Base-by-base conservation (phyloP, 2,113 vertebrate species). In the Paratilapia polleni region DNA sequence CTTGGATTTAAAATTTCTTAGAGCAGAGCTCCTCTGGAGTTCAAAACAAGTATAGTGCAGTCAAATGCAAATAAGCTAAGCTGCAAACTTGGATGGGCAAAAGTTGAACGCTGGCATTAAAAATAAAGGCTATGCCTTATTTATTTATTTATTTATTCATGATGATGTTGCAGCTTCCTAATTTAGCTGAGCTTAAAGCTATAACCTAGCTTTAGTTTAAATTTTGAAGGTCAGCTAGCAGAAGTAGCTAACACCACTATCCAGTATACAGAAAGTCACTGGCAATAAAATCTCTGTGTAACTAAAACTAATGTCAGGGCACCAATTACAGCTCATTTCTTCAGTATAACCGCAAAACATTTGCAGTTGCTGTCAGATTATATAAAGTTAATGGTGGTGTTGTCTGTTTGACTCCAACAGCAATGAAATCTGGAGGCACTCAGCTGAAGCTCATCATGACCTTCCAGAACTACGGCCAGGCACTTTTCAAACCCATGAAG, bases 401-500 rank as follows among this genome's bases (percentile, higher is more conserved):
- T 86, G 12, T 91, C 66, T 91, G 61, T 86, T 91, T 87, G 5
- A 41, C 61, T 63, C 78, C 74, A 52, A 78, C 96, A 99, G 98
- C 97, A 2, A 99, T 99, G 98, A 99, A 99, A 93, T 99, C 98
- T 1, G 98, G 98, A 93, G 98, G 98, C 87, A 99, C 98, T 0
- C 98, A 99, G 91, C 97, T 99, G 84, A 99, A 99, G 92, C 97
- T 99, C 94, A 98, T 99, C 95, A 97, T 99, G 98, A 99, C 98
- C 28, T 99, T 99, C 96, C 98, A 99, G 93, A 99, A 99, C 93
- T 99, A 99, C 3, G 98, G 98, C 64, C 98, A 99, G 88, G 98
- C 98, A 0, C 94, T 99, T 86, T 99, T 99, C 88, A 99, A 99
- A 89, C 98, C 98, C 58, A 99, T 99, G 98, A 99, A 99, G 98